Conservation (phyloP, 2,888 invertebrate species). For the Salticus scenicus region DNA sequence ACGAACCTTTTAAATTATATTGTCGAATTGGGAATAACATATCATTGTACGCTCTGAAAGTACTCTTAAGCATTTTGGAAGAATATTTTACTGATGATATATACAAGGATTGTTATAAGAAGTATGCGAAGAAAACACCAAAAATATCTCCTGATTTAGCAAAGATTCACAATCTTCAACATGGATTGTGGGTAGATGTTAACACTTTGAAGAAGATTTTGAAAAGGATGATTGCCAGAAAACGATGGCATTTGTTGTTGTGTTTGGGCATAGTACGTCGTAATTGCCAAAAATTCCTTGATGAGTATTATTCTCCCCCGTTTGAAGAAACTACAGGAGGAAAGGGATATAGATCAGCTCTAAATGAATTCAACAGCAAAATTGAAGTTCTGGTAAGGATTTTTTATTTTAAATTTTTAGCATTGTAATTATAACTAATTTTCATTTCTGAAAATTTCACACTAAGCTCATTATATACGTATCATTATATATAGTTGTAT, state of each 20-base stretch:
- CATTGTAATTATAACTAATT: too few species aligned
- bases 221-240: background rate
- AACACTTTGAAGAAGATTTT: background rate
- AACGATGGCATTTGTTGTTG: background rate
- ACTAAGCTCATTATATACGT: too few species aligned
- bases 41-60: background rate
- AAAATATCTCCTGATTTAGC: background rate
- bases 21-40: background rate
- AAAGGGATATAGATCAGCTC: background rate
- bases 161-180: background rate
- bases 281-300: background rate
- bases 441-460: too few species aligned
- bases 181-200: background rate
- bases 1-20: background rate
- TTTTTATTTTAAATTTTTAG: too few species aligned
- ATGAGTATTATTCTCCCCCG: background rate
- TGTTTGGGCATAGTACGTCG: background rate
- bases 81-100: background rate
- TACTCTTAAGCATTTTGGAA: background rate
- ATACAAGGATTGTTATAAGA: background rate
- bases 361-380: background rate
- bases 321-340: too few species aligned
- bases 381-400: background rate
- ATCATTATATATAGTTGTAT: too few species aligned
- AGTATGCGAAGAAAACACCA: background rate